phyloP scores from a whole-genome alignment of 2,797 vertebrate genomes.

The Rhyacichthys aspro region DNA sequence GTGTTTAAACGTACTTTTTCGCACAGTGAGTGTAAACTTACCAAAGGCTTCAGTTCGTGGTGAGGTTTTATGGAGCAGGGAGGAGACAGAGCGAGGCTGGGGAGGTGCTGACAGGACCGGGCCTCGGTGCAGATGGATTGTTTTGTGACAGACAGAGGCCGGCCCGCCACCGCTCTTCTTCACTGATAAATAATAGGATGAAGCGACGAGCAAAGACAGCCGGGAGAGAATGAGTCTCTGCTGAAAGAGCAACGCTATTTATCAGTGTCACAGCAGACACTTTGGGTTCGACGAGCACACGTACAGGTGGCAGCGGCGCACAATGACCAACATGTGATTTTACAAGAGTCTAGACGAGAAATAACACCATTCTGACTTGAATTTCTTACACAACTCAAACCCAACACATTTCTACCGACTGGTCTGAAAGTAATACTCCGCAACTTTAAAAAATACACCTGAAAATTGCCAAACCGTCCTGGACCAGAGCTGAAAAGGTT shows the following conservation, averaged over 20 bases:
- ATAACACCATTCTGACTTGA: conserved; percentile 6
- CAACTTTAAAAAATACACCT: no score
- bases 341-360: conserved; percentile 9
- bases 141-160: conserved; percentile 51
- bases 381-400: conserved; percentile 16
- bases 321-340: conserved; percentile 27
- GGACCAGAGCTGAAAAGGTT: no score
- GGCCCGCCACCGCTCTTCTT: conserved; percentile 41
- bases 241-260: conserved; percentile 65
- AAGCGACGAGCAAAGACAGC: conserved; percentile 64
- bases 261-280: conserved; percentile 72
- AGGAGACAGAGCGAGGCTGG: conserved; percentile 25
- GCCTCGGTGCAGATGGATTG: conserved; percentile 50
- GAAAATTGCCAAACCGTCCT: no score
- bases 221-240: conserved; percentile 56
- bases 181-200: conserved; percentile 70
- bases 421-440: no score
- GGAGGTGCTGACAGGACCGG: conserved; percentile 30
- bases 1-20: conserved; percentile 5
- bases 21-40: no score
- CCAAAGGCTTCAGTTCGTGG: not conserved
- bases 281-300: conserved; percentile 39
- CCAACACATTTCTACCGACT: not conserved
- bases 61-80: conserved; percentile 1
- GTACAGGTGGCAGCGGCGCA: conserved; percentile 16